Evolutionary conservation across 2,113 vertebrate species (phyloP), one percentile per base, ranked within the genome.

Genomic region (Sinocyclocheilus maitianheensis): DNA sequence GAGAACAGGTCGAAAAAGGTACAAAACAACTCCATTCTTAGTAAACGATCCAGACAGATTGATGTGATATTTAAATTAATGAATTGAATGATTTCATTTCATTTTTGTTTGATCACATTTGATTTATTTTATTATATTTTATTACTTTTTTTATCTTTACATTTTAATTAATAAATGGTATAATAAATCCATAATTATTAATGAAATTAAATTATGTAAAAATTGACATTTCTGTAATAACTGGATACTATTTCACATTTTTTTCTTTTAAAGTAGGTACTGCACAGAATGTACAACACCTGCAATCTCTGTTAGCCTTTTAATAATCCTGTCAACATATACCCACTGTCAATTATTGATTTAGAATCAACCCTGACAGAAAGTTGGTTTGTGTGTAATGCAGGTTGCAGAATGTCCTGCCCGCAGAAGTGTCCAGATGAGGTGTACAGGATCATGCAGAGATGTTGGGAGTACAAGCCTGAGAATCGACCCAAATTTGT

Each of bases 1-100:
- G 98, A 76, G 98, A 99, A 86, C 98, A 99, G 91, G 98, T 99
- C 26, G 98, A 99, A 87, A 97, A 98, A 96, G 98, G 98, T 99
- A 89, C 20, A 34, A 34, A 43, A 13, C 72, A 10, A 53, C 22
- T 9, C 7, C 43, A 43, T 43, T 43, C 5, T 43, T 9, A 43
- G 43, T 20, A 22, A 8, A 20, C 22, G 12, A 22, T 58, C 14
- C 63, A 67, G 11, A 60, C 81, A 22, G 55, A 60, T 22, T 30
- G 0, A 51, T 30, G 34, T 18, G 16, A 14, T 22, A 46, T 51
- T 11, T n/a, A 0, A 55, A 40, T 69, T 2, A 16, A 43, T 77
- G 7, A 58, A 22, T 3, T 43, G 7, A 22, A n/a, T 16, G 51
- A 9, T 37, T 24, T 26, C 37, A n/a, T 83, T 26, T 37, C 13